phyloP scores from a whole-genome alignment of 2,797 vertebrate genomes.

The Mormyrops attenuatus region DNA sequence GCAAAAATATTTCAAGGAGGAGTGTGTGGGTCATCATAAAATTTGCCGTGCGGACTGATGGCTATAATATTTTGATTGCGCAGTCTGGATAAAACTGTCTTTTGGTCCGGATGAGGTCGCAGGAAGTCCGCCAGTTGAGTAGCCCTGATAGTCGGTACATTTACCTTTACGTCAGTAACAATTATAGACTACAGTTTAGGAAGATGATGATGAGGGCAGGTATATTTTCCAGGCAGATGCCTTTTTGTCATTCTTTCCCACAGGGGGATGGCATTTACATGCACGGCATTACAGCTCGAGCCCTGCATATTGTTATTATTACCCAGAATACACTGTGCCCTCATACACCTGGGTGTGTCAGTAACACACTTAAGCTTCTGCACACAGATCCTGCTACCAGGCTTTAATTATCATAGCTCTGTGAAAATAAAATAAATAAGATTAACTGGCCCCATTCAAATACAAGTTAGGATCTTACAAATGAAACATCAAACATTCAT shows the following conservation, averaged over 20 bases:
- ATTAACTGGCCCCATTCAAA: constrained; percentile 3
- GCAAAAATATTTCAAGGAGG: background rate
- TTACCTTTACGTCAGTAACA: background rate
- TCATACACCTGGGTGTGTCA: background rate
- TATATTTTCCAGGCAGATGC: background rate
- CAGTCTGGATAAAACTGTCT: background rate
- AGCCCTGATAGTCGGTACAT: background rate
- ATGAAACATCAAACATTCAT: background rate
- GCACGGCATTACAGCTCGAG: background rate
- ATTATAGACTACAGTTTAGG: background rate
- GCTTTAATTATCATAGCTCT: background rate
- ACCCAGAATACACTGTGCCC: background rate
- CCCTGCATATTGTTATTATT: background rate
- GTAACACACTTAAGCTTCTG: background rate
- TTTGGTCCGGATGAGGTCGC: background rate
- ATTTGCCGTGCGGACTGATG: background rate
- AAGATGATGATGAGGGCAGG: background rate
- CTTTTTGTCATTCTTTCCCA: background rate
- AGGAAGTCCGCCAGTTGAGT: background rate
- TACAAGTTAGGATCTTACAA: background rate
- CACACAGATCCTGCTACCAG: background rate
- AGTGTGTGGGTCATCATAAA: background rate
- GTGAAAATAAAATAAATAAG: background rate
- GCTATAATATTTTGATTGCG: background rate
- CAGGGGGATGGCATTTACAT: background rate